phyloP scores from a whole-genome alignment of 1,140 invertebrate genomes.

The Megalonaias nervosa region DNA sequence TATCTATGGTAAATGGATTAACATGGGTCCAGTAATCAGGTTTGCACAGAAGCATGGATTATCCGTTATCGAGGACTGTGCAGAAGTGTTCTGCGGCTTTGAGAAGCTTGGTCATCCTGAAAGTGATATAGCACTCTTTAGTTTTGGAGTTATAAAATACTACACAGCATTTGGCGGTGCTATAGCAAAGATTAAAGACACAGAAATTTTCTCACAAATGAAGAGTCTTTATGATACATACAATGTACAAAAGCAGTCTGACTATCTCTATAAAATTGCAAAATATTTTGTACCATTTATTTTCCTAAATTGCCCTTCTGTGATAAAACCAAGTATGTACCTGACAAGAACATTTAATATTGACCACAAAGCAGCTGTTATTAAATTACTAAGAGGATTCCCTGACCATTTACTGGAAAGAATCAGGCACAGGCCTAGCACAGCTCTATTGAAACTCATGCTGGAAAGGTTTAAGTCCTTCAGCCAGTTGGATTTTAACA shows the following conservation, averaged over 20 bases:
- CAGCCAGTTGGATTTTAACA: conserved; percentile 43
- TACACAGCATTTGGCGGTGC: conserved; percentile 69
- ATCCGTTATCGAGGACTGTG: conserved; percentile 69
- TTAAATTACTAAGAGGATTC: conserved; percentile 66
- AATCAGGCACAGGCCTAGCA: conserved; percentile 66
- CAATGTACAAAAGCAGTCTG: conserved; percentile 49
- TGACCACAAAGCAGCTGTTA: conserved; percentile 57
- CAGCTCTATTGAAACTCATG: conserved; percentile 63
- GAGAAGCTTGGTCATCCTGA: conserved; percentile 63
- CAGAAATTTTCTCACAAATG: conserved; percentile 62
- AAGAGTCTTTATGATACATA: conserved; percentile 45
- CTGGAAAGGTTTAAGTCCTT: conserved; percentile 52
- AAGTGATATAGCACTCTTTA: conserved; percentile 67
- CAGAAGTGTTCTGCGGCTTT: conserved; percentile 70
- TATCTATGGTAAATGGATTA: conserved; percentile 65
- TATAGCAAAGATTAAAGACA: conserved; percentile 66
- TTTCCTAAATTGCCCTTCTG: conserved; percentile 53
- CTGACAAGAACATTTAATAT: conserved; percentile 53
- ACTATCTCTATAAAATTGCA: conserved; percentile 66
- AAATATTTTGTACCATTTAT: conserved; percentile 63
- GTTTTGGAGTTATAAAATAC: conserved; percentile 71
- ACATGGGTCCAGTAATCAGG: conserved; percentile 63
- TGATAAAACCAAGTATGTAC: conserved; percentile 54
- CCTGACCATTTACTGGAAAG: conserved; percentile 58
- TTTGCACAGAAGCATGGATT: conserved; percentile 60